Base-by-base conservation (phyloP, 1,140 invertebrate genomes). In the Bombus turneri region DNA sequence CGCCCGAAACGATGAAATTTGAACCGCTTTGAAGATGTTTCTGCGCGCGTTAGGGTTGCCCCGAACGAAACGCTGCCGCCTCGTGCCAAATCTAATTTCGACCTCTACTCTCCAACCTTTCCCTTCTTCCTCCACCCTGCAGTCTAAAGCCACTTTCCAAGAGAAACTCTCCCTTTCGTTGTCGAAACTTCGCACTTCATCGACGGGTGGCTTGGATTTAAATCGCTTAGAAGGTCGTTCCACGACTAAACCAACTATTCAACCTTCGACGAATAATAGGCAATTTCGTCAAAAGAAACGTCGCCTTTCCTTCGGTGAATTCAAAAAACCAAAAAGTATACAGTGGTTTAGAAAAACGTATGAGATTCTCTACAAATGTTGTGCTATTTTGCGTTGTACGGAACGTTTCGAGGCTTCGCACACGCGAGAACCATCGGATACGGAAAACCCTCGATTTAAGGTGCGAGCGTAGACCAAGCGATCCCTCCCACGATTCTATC, bases 51-150 rank as follows among this genome's bases (percentile, higher is more conserved):
- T 47, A 18, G 73, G 73, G 83, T 80, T 31, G 71, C 34, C 41
- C 78, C 47, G 72, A 57, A 13, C 34, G 64, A 43, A 41, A 57
- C 53, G 43, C 25, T 53, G 47, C 47, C 31, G 13, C 74, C 59
- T 74, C n/a, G 75, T 84, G n/a, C 41, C 76, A 85, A 87, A 87
- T 87, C 86, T 87, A 87, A 87, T 87, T 87, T 75, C 86, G 76
- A 79, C 77, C 86, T 87, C 81, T 85, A 57, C 81, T 74, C 81
- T 79, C 64, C 66, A 64, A 6, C 18, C n/a, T 13, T 37, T 28
- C 57, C 12, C 62, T 25, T n/a, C 62, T 25, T 37, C 34, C 28
- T 25, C 9, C 66, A 9, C 22, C n/a, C 28, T n/a, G 25, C 68
- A 39, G 77, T 81, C 83, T 81, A 81, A 81, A 85, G 69, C 78